Evolutionary conservation across 1,140 invertebrate species (phyloP), one percentile per base, ranked within the genome.

Genomic region (Marisa cornuarietis): DNA sequence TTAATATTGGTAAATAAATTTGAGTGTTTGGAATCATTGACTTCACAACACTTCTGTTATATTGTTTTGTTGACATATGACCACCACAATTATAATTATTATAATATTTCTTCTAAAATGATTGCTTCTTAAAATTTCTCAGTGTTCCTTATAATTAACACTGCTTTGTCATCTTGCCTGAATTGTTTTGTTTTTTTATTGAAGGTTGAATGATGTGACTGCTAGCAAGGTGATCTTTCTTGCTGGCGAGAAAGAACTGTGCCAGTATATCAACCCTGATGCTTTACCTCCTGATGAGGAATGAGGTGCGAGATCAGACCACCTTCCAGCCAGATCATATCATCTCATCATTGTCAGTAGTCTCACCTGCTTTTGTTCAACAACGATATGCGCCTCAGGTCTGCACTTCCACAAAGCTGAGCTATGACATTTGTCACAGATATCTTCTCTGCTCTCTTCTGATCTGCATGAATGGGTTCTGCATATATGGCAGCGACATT

Each of bases 121-220:
- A 65, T 65, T 65, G 24, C 24, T 65, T 22, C 24, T 65, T 22
- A 22, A 22, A 65, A 2, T 65, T 22, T 65, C 24, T 22, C 24
- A 22, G 63, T 65, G 18, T 20, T 65, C 24, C 18, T 65, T 65
- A 6, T 65, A 22, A 65, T 65, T 65, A 65, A 26, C 31, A 6
- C 62, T 24, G 62, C 24, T 68, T 77, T 42, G 18, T 63, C 26
- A 9, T 18, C 13, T 61, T 52, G 26, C 51, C 1, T 74, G 16
- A 58, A 20, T 11, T 11, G 42, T 31, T 18, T 22, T 75, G 68
- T 76, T 13, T 77, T 81, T 78, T 85, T 78, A 89, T 81, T 91
- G 76, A 89, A 94, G 94, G 94, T 88, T 95, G 79, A 94, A 95
- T 90, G 95, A 95, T 86, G 94, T 95, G 79, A 95, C 95, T 63